A percentile compares a stretch with the other conserved stretches of the same genome.
phyloP scores from a whole-genome alignment of 2,888 invertebrate genomes.

The Ennomos fuscantarius region DNA sequence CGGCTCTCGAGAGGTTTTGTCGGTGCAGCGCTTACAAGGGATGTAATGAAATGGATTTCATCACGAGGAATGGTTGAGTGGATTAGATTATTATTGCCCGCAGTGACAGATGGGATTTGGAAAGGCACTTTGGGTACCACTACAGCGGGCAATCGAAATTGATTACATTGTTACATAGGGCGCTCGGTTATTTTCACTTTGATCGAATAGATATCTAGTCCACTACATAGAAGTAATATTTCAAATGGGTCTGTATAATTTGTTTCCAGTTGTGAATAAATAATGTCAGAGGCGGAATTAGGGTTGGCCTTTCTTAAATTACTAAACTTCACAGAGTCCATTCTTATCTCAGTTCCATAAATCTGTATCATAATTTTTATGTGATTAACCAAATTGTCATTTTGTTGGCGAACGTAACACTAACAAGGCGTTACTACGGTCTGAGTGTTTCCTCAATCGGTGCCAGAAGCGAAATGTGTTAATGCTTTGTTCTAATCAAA shows the following conservation, averaged over 20 bases:
- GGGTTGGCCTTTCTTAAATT: constrained; percentile 22
- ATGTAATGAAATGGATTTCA: constrained; percentile 74
- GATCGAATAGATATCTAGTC: constrained; percentile 9
- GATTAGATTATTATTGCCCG: constrained; percentile 65
- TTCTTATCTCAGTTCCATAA: constrained; percentile 19
- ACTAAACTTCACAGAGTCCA: constrained; percentile 21
- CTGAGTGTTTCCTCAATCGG: constrained; percentile 40
- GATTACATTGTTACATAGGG: constrained; percentile 38
- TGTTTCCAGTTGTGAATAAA: constrained; percentile 25
- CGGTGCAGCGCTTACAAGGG: constrained; percentile 67
- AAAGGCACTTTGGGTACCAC: constrained; percentile 39
- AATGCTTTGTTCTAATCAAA: constrained; percentile 71
- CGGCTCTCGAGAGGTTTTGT: constrained; percentile 57
- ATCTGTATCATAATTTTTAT: constrained; percentile 21
- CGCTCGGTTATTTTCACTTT: constrained; percentile 29
- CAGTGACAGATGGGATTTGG: constrained; percentile 48
- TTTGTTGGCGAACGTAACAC: constrained; percentile 29
- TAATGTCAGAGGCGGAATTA: constrained; percentile 20
- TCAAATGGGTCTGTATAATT: constrained; percentile 19
- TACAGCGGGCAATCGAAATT: constrained; percentile 37
- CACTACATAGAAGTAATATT: constrained; percentile 13
- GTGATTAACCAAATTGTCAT: constrained; percentile 26
- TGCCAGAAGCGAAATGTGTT: constrained; percentile 54
- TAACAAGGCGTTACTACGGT: constrained; percentile 29
- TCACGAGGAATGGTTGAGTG: constrained; percentile 65